These are phyloP conservation scores for Antechinus flavipes DNA, from an alignment of 2,113 vertebrate species.

Conservation along the genomic window DNA sequence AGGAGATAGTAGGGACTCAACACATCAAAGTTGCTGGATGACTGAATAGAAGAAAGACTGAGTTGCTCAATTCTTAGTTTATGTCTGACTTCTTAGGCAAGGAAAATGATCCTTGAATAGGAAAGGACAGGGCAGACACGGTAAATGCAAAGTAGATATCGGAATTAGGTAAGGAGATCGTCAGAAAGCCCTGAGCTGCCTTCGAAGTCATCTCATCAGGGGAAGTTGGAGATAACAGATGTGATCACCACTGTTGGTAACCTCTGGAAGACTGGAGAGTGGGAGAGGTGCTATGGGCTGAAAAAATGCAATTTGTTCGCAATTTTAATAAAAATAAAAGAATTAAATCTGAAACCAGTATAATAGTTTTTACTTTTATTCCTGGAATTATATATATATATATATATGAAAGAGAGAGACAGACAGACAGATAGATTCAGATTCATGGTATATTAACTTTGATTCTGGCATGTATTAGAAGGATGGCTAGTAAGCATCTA, in stretches of 20 bases:
- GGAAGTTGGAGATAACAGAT: not conserved
- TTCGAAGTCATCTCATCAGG: not conserved
- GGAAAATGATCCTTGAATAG: not conserved
- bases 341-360: not conserved
- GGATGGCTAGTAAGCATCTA: not conserved
- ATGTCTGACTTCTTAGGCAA: not conserved
- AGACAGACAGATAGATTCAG: not conserved
- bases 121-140: not conserved
- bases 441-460: not conserved
- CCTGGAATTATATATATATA: not conserved
- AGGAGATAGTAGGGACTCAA: not conserved
- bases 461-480: not conserved
- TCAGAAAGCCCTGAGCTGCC: not conserved
- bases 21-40: not conserved
- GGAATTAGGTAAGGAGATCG: not conserved
- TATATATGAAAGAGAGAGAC: not conserved
- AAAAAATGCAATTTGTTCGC: not conserved
- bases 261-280: not conserved
- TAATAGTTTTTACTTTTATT: not conserved
- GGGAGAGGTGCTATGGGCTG: no score
- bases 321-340: not conserved
- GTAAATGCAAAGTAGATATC: not conserved
- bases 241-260: not conserved
- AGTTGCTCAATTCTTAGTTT: not conserved
- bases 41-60: not conserved